A percentile compares a stretch with the other conserved stretches of the same genome.
These are phyloP conservation scores for Aphis craccivora DNA, from an alignment of 1,140 invertebrate genomes.

Conservation along the genomic window DNA sequence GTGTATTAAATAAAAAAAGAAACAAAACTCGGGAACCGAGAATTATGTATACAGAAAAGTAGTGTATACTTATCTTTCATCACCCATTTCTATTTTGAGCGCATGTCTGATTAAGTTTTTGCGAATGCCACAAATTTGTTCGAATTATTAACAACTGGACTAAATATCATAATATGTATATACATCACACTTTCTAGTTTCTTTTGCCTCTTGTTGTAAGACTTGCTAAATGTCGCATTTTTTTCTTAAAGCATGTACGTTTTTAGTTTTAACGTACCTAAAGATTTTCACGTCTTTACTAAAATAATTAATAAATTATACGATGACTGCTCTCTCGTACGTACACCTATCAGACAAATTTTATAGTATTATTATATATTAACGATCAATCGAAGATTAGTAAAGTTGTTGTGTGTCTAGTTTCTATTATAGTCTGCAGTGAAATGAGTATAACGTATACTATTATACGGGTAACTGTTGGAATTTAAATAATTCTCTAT, in stretches of 20 bases:
- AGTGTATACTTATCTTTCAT: conserved; percentile 12
- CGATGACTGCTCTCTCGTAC: background rate
- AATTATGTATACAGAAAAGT: background rate
- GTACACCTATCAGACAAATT: background rate
- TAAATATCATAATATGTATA: background rate
- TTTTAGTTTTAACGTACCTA: background rate
- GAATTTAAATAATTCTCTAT: conserved; percentile 4
- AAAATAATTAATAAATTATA: background rate
- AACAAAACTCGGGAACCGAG: background rate
- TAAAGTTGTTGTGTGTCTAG: background rate
- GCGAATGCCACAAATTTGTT: background rate
- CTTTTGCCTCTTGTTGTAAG: background rate
- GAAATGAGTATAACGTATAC: background rate
- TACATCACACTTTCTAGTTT: background rate
- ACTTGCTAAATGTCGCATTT: background rate
- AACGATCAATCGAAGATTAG: background rate
- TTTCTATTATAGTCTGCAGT: too few relatives aligned
- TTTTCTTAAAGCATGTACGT: background rate
- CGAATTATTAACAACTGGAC: background rate
- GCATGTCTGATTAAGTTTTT: background rate
- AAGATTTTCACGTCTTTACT: background rate
- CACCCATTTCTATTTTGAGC: conserved; percentile 28
- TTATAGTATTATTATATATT: background rate
- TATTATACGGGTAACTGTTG: background rate
- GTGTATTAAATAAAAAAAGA: background rate